Percentiles rank a stretch among this genome's conserved stretches.
Evolutionary conservation across 2,888 invertebrate species (phyloP).

Genomic region (Leptinotarsa haldemani): DNA sequence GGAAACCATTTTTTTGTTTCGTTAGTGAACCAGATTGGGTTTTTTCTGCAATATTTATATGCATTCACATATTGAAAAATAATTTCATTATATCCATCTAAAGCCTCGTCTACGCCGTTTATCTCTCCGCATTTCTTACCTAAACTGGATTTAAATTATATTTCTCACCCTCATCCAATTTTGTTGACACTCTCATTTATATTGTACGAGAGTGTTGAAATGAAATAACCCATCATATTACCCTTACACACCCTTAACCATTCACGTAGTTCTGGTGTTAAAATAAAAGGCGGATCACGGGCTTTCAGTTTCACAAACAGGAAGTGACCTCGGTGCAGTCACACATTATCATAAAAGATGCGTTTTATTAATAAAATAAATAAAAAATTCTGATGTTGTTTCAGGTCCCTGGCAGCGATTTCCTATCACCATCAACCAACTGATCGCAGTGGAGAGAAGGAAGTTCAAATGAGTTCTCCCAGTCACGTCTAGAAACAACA

Average conservation of each 20-base stretch:
- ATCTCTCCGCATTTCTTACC: too few relatives aligned
- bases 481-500: conserved; percentile 49
- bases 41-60: too few relatives aligned
- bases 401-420: conserved; percentile 32
- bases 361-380: conserved; percentile 20
- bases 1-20: too few relatives aligned
- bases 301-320: neutral
- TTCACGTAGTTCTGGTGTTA: neutral
- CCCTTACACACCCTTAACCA: neutral
- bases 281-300: neutral
- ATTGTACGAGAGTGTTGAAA: too few relatives aligned
- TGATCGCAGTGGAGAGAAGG: conserved; percentile 40
- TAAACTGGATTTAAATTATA: too few relatives aligned
- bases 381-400: conserved; percentile 31
- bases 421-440: conserved; percentile 32
- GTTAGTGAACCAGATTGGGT: too few relatives aligned
- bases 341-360: conserved; percentile 16
- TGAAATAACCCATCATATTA: neutral
- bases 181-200: too few relatives aligned
- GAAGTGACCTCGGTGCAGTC: conserved; percentile 11
- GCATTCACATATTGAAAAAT: too few relatives aligned
- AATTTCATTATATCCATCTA: too few relatives aligned
- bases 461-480: conserved; percentile 53
- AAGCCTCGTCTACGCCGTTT: too few relatives aligned
- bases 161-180: too few relatives aligned